Conservation (phyloP, 2,113 vertebrate species). For the Hemibagrus wyckioides region DNA sequence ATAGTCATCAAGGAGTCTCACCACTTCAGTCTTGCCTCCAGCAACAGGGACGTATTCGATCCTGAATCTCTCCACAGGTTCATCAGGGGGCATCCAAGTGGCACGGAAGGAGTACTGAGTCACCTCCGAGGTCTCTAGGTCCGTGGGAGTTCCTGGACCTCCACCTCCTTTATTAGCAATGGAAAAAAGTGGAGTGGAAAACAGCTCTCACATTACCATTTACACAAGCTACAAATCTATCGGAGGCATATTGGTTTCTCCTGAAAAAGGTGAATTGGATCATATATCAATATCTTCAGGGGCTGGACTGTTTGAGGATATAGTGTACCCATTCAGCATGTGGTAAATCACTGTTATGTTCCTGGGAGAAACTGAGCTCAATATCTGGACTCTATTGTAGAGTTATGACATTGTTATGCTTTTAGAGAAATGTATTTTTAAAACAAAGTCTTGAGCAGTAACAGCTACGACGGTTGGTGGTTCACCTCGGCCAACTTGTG, state of each 20-base stretch:
- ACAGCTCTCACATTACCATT: conserved; percentile 42
- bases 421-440: conserved; percentile 29
- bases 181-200: conserved; percentile 41
- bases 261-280: conserved; percentile 6
- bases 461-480: conserved; percentile 12
- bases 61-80: conserved; percentile 84
- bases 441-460: conserved; percentile 35
- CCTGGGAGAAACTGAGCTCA: conserved; percentile 57
- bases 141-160: conserved; percentile 69
- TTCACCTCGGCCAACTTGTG: conserved; percentile 11
- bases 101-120: conserved; percentile 87
- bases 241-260: neutral
- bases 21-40: conserved; percentile 83
- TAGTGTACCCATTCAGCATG: conserved; percentile 1
- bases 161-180: conserved; percentile 43
- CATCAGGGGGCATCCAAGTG: conserved; percentile 82
- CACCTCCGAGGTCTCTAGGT: conserved; percentile 87
- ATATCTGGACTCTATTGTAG: conserved; percentile 43
- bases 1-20: conserved; percentile 61
- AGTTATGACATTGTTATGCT: conserved; percentile 19
- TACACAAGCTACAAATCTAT: conserved; percentile 54
- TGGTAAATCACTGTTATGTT: conserved; percentile 54
- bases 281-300: conserved; percentile 31
- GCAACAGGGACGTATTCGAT: conserved; percentile 78
- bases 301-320: conserved; percentile 15